Base-by-base conservation (phyloP, 2,888 invertebrate species). In the Cremastobaeus sp. region DNA sequence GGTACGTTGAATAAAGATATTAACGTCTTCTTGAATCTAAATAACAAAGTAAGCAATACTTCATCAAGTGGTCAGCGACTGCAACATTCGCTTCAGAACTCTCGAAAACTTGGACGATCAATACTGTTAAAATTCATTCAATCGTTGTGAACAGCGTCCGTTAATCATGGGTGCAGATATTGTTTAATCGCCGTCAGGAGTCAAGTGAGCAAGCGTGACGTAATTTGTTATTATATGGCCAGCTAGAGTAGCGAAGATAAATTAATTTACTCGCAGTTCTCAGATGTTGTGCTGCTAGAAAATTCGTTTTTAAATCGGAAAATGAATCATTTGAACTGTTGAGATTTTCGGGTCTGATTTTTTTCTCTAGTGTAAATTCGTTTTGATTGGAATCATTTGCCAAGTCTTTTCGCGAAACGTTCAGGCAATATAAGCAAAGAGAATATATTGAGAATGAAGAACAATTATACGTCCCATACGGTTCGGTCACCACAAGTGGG, bases 81-180 rank as follows among this genome's bases (percentile, higher is more conserved):
- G 60, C 37, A 47, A 47, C 39, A 18, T 17, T 48, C 32, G 30
- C 48, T 30, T 48, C 39, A 9, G 39, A 60, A 60, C 48, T 60
- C 30, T 9, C 14, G 3, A 17, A 48, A 60, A 48, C 60, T 60
- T 48, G 15, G 39, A 39, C 37, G 48, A 20, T 60, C 60, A 30
- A 60, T 60, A 48, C 18, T 39, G 60, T 39, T 35, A 12, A 60
- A 60, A 60, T 60, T 37, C 18, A 60, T 25, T 37, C 48, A 48
- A 48, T 48, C 48, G 39, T 20, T 6, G 48, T 30, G 39, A 47
- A 28, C 2, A 18, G 28, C 37, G 43, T 55, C 55, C 18, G 18
- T 55, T 28, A 32, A 55, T 59, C 37, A 59, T 28, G 18, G 59
- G 21, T 37, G 47, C 35, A 59, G 59, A 59, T 59, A 59, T 37